phyloP scores from a whole-genome alignment of 2,888 invertebrate species.

The Pseudococcus jackbeardsleyi region DNA sequence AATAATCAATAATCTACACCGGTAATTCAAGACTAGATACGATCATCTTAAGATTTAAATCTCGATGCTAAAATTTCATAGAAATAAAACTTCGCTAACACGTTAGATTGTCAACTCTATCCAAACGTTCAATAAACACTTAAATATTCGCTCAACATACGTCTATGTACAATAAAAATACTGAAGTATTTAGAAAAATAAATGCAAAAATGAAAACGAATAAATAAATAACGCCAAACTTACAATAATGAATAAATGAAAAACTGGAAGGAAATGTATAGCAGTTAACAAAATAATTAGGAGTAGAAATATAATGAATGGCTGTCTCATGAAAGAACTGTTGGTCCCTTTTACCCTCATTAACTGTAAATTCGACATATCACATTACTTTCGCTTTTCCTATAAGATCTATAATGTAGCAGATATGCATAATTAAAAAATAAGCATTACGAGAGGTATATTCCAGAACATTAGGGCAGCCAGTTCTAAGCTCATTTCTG shows the following conservation, averaged over 20 bases:
- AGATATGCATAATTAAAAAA: conserved; percentile 19
- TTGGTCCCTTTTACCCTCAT: conserved; percentile 47
- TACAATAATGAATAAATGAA: not conserved
- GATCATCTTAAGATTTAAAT: not conserved
- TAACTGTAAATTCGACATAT: conserved; percentile 6
- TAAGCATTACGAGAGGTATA: not conserved
- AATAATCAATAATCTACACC: too few species aligned
- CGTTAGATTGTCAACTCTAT: not conserved
- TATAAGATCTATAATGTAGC: not conserved
- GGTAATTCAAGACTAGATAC: not conserved
- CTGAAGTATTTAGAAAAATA: not conserved
- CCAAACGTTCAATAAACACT: not conserved
- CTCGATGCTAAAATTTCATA: not conserved
- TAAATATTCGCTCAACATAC: not conserved
- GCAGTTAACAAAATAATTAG: not conserved
- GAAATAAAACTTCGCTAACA: not conserved
- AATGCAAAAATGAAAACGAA: conserved; percentile 25
- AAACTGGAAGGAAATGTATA: not conserved
- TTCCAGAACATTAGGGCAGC: not conserved
- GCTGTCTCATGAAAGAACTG: not conserved
- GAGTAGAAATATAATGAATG: not conserved
- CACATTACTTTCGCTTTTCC: not conserved
- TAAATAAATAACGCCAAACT: conserved; percentile 29
- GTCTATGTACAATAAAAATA: not conserved
- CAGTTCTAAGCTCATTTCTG: conserved; percentile 40